phyloP scores from a whole-genome alignment of 2,113 vertebrate genomes.

The Salminus brasiliensis region DNA sequence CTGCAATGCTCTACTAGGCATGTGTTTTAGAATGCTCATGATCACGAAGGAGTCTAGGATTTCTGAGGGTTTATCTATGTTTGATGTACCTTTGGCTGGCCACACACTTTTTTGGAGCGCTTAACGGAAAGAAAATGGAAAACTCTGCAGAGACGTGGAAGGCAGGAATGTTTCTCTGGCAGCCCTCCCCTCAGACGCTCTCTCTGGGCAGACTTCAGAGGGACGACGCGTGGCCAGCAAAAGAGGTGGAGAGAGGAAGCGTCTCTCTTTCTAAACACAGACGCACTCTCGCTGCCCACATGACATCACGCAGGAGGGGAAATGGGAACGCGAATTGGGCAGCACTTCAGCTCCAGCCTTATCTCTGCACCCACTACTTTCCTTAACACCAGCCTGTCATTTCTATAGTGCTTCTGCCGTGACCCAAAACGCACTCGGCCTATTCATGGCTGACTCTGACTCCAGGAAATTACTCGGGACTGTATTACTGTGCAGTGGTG shows the following conservation, averaged over 20 bases:
- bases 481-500: conserved; percentile 47
- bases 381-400: conserved; percentile 53
- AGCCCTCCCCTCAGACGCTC: conserved; percentile 1
- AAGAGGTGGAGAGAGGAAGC: conserved; percentile 26
- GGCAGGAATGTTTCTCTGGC: conserved; percentile 41
- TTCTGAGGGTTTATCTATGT: neutral
- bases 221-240: conserved; percentile 31
- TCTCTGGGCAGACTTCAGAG: conserved; percentile 32
- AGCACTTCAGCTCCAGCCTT: conserved; percentile 44
- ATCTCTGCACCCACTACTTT: conserved; percentile 54
- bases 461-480: conserved; percentile 67
- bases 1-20: neutral
- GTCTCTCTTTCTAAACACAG: conserved; percentile 40
- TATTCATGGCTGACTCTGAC: conserved; percentile 46
- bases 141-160: conserved; percentile 32
- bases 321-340: conserved; percentile 45
- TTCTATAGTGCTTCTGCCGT: conserved; percentile 56
- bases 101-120: conserved; percentile 26
- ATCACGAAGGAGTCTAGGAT: neutral
- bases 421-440: conserved; percentile 59
- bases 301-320: conserved; percentile 49
- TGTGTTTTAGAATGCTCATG: neutral
- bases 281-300: conserved; percentile 29
- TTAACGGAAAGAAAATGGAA: conserved; percentile 29
- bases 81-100: conserved; percentile 23